Conservation (phyloP, 2,888 invertebrate species). For the Portevinia maculata region DNA sequence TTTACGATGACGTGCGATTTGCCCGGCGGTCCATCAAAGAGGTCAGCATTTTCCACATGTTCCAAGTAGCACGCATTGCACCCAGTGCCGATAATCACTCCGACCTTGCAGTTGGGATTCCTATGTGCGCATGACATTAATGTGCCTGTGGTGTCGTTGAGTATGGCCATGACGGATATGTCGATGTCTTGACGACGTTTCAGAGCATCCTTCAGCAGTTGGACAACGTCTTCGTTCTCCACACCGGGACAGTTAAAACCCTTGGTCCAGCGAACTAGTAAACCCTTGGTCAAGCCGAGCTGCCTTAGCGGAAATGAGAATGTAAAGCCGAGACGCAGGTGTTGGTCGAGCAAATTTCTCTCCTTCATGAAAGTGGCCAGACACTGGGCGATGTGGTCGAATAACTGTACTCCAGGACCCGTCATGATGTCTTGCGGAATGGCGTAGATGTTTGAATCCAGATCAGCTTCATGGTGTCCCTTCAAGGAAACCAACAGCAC, state of each 20-base stretch:
- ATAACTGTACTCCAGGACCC: slow-evolving; percentile 93
- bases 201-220: slow-evolving; percentile 93
- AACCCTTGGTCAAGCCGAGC: slow-evolving; percentile 92
- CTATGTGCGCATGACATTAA: slow-evolving; percentile 96
- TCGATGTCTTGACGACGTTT: slow-evolving; percentile 90
- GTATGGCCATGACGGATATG: slow-evolving; percentile 93
- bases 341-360: slow-evolving; percentile 88
- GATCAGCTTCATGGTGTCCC: slow-evolving; percentile 92
- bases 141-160: slow-evolving; percentile 97
- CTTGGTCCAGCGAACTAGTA: slow-evolving; percentile 96
- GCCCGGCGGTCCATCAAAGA: slow-evolving; percentile 86
- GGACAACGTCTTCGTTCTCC: slow-evolving; percentile 94
- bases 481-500: slow-evolving; percentile 93
- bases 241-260: slow-evolving; percentile 96
- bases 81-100: slow-evolving; percentile 91
- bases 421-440: slow-evolving; percentile 96
- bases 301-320: slow-evolving; percentile 97
- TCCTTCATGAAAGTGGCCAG: slow-evolving; percentile 94
- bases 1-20: slow-evolving; percentile 92
- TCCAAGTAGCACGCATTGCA: slow-evolving; percentile 98
- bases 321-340: slow-evolving; percentile 95
- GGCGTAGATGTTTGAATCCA: slow-evolving; percentile 97
- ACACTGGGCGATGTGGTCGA: slow-evolving; percentile 97
- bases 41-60: slow-evolving; percentile 90
- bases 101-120: slow-evolving; percentile 90